A percentile compares a stretch with the other conserved stretches of the same genome.
Evolutionary conservation across 1,140 invertebrate genomes (phyloP).

Genomic region (Ceratoteleas bidentatus): DNA sequence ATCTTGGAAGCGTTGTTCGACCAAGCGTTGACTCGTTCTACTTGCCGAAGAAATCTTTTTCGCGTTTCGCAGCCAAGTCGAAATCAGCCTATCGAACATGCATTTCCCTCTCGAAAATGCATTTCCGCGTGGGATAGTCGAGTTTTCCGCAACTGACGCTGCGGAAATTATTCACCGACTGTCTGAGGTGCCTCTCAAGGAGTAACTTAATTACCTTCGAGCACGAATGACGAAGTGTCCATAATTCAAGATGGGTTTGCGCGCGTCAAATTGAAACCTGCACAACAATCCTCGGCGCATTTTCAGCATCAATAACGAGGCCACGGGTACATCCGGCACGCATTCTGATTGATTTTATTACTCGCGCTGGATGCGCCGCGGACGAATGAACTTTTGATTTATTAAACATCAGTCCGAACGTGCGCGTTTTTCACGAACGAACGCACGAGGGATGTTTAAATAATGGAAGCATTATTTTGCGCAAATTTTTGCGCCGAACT

Average conservation of each 20-base stretch:
- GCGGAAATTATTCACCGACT: conserved; percentile 43
- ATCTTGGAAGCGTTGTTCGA: too few relatives aligned
- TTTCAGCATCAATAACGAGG: conserved; percentile 54
- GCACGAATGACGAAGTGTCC: conserved; percentile 53
- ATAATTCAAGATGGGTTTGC: conserved; percentile 52
- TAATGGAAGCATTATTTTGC: conserved; percentile 19
- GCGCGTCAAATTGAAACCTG: conserved; percentile 45
- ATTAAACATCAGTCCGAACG: conserved; percentile 34
- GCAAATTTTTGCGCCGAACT: conserved; percentile 8
- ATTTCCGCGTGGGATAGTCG: conserved; percentile 43
- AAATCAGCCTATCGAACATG: too few relatives aligned
- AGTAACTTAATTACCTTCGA: conserved; percentile 52
- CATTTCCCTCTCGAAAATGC: too few relatives aligned
- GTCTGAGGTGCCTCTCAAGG: conserved; percentile 37
- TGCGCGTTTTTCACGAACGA: conserved; percentile 12
- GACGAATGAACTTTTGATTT: conserved; percentile 50
- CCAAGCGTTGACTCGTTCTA: too few relatives aligned
- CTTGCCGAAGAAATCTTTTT: too few relatives aligned
- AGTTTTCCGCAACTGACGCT: conserved; percentile 22
- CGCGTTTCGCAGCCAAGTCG: too few relatives aligned
- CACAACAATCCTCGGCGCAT: conserved; percentile 26
- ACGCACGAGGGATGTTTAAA: conserved; percentile 8
- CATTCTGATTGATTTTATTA: conserved; percentile 52
- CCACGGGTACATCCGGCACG: conserved; percentile 6
- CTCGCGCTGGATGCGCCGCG: background rate